These are phyloP conservation scores for Rhopalosiphum maidis DNA, from an alignment of 1,140 invertebrate species.

Conservation along the genomic window DNA sequence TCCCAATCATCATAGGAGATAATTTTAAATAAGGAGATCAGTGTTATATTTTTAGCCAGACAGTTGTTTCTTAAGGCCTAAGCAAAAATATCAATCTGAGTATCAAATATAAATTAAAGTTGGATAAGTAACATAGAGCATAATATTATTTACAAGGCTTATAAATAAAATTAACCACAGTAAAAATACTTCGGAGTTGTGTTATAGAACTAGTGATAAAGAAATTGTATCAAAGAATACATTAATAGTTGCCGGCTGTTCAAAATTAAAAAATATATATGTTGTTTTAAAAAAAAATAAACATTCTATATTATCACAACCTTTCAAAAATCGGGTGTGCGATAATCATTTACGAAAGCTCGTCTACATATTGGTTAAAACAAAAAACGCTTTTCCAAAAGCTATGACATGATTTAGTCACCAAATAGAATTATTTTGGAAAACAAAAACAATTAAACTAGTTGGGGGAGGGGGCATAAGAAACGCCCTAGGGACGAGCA, in stretches of 20 bases:
- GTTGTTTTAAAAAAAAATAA: not conserved
- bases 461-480: not conserved
- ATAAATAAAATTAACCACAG: no score
- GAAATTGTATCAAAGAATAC: no score
- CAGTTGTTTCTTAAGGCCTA: not conserved
- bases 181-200: no score
- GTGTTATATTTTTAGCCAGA: not conserved
- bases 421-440: not conserved
- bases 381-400: not conserved
- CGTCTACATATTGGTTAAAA: not conserved
- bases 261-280: not conserved
- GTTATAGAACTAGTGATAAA: no score
- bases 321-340: not conserved
- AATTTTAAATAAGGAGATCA: not conserved
- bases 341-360: not conserved
- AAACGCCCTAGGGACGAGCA: not conserved
- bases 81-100: not conserved
- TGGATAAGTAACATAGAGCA: not conserved
- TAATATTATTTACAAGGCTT: no score
- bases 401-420: not conserved
- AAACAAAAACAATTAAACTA: not conserved
- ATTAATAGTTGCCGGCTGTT: not conserved
- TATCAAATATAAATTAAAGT: not conserved
- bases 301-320: not conserved
- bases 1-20: constrained; percentile 9